Percentiles rank a stretch among this genome's conserved stretches.
Evolutionary conservation across 2,797 vertebrate species (phyloP).

Genomic region (Neopelma chrysocephalum): DNA sequence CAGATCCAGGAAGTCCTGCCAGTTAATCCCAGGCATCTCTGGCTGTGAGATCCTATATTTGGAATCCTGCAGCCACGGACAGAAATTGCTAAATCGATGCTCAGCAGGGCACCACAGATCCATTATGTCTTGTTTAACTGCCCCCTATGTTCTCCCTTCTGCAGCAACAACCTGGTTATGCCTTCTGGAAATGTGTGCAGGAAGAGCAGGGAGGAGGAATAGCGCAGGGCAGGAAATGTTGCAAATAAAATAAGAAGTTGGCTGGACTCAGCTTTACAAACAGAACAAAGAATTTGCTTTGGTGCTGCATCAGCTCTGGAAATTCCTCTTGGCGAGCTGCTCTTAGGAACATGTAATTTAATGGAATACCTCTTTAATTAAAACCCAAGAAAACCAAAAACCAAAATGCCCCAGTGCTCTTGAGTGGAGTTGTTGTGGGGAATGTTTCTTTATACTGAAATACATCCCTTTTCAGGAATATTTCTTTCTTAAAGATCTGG

Average conservation of each 20-base stretch:
- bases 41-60: constrained; percentile 1
- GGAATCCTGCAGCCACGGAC: neutral
- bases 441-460: neutral
- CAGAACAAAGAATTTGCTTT: neutral
- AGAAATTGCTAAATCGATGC: constrained; percentile 10
- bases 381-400: neutral
- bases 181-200: neutral
- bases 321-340: neutral
- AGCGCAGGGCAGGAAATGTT: neutral
- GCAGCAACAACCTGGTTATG: neutral
- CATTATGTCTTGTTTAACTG: neutral
- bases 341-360: neutral
- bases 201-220: neutral
- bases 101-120: constrained; percentile 17
- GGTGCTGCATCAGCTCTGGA: neutral
- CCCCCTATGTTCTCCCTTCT: neutral
- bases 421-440: fast-evolving
- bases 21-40: neutral
- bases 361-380: neutral
- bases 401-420: neutral
- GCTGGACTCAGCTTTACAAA: neutral
- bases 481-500: neutral
- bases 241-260: neutral
- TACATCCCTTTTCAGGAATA: neutral
- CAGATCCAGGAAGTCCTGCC: neutral